Conservation (phyloP, 2,113 vertebrate genomes). For the Antidorcas marsupialis region DNA sequence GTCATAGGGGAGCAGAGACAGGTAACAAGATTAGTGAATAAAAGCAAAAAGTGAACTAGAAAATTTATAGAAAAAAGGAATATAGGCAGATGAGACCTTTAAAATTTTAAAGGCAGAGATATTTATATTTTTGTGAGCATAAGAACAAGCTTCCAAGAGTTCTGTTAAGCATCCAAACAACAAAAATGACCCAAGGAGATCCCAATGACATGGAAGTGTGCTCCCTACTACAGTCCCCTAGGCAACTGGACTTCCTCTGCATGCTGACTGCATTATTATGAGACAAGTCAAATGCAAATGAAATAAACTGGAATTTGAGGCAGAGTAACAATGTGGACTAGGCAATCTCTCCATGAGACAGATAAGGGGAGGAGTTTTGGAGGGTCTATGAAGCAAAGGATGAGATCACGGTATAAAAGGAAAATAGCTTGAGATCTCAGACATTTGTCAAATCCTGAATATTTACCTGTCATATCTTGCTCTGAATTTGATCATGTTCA, state of each 20-base stretch:
- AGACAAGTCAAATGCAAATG: neutral
- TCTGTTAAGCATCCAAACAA: neutral
- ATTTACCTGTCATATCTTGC: neutral
- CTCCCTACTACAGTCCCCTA: neutral
- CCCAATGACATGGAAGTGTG: neutral
- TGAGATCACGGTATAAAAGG: neutral
- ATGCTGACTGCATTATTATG: neutral
- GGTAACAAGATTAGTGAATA: neutral
- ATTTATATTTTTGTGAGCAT: neutral
- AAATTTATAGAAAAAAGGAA: neutral
- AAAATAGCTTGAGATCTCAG: neutral
- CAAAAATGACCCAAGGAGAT: neutral
- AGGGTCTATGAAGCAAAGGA: neutral
- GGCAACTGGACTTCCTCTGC: neutral
- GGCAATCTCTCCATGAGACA: neutral
- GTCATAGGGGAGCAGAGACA: neutral
- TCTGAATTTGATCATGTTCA: neutral
- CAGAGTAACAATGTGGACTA: neutral
- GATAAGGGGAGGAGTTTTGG: neutral
- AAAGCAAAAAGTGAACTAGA: neutral
- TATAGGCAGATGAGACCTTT: neutral
- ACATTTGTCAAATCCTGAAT: neutral
- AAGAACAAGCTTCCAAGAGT: neutral
- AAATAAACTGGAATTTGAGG: constrained; percentile 9
- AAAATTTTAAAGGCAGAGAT: neutral